Evolutionary conservation across 2,113 vertebrate species (phyloP).

Genomic region (Thunnus maccoyii): DNA sequence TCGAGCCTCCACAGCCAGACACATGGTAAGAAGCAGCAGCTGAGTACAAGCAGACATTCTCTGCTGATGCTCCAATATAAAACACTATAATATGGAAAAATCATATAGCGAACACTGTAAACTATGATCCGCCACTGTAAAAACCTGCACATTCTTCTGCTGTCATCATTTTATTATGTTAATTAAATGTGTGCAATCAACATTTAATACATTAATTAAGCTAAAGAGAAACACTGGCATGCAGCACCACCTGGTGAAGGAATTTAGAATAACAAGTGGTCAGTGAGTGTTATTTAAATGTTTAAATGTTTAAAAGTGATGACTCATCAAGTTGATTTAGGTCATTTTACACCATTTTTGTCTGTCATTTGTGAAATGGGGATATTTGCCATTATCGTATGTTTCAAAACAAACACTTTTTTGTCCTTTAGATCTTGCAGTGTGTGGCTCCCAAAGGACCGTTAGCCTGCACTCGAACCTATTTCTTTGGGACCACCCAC

Average conservation of each 20-base stretch:
- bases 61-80: not conserved
- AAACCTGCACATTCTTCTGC: not conserved
- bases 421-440: slow-evolving; percentile 88
- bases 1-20: slow-evolving; percentile 88
- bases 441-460: slow-evolving; percentile 95
- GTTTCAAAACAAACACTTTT: not conserved
- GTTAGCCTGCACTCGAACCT: slow-evolving; percentile 94
- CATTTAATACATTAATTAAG: not conserved
- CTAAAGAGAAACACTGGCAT: not conserved
- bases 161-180: not conserved
- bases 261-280: not conserved
- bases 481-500: slow-evolving; percentile 94
- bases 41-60: not conserved
- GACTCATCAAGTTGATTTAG: not conserved
- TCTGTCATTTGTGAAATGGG: not conserved
- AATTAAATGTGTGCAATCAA: not conserved
- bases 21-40: slow-evolving; percentile 89
- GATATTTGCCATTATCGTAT: not conserved
- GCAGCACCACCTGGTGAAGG: slow-evolving; percentile 52
- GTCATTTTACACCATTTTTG: not conserved
- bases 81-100: not conserved
- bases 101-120: not conserved
- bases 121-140: not conserved
- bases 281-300: not conserved
- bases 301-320: not conserved